These are phyloP conservation scores for Salvelinus sp. DNA, from an alignment of 2,113 vertebrate species.

Conservation along the genomic window DNA sequence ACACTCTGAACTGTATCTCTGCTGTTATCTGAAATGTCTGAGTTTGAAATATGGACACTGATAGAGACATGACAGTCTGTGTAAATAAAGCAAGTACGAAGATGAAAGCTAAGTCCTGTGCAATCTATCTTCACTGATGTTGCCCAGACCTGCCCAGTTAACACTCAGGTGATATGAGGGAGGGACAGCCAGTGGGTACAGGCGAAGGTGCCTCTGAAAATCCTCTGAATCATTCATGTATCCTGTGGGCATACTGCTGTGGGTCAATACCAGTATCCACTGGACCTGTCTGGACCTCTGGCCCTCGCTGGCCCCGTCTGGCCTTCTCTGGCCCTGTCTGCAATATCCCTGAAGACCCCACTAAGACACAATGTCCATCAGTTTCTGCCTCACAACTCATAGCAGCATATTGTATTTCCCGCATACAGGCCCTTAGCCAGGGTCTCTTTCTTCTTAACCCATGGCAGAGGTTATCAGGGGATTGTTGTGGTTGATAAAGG, in stretches of 20 bases:
- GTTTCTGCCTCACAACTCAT: background rate
- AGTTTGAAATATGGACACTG: background rate
- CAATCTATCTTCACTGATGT: background rate
- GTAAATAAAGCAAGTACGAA: background rate
- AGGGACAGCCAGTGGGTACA: constrained; percentile 43
- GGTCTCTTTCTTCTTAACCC: background rate
- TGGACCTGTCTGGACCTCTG: constrained; percentile 4
- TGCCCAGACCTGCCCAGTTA: constrained; percentile 13
- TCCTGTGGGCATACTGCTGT: constrained; percentile 22
- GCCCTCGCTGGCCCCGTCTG: background rate
- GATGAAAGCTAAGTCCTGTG: background rate
- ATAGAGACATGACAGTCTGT: too few species aligned
- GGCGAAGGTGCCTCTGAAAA: constrained; percentile 38
- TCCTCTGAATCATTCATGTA: constrained; percentile 64
- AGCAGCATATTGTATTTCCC: background rate
- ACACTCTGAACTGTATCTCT: background rate
- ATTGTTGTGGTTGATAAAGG: background rate
- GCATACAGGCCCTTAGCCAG: background rate
- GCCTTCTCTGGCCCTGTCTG: background rate
- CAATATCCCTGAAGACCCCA: background rate
- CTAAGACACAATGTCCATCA: background rate
- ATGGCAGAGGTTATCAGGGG: constrained; percentile 10
- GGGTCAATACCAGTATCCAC: constrained; percentile 34
- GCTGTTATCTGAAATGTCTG: background rate
- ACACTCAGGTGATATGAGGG: constrained; percentile 50